Conservation (phyloP, 2,888 invertebrate genomes). For the Acheta domesticus region DNA sequence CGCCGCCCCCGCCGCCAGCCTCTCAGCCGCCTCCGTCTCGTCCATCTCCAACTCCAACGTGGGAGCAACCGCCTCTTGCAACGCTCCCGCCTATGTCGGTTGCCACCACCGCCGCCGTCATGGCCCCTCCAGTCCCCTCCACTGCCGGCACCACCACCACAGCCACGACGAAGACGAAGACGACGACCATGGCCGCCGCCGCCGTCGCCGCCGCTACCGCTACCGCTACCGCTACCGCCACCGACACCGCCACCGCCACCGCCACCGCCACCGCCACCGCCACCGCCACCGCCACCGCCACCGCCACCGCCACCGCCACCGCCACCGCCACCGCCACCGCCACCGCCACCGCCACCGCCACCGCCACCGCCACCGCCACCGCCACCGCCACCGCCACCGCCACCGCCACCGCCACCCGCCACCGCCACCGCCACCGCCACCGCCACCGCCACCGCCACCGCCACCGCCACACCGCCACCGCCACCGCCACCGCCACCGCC, state of each 20-base stretch:
- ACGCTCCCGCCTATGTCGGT: constrained; percentile 33
- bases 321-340: constrained; percentile 29
- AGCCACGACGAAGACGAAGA: constrained; percentile 43
- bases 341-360: constrained; percentile 42
- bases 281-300: constrained; percentile 39
- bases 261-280: constrained; percentile 33
- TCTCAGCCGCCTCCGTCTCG: not conserved
- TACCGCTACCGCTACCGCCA: constrained; percentile 35
- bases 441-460: constrained; percentile 28
- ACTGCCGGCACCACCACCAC: constrained; percentile 37
- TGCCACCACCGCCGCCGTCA: not conserved
- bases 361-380: not conserved
- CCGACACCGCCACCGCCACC: constrained; percentile 43
- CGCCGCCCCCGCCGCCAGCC: no score
- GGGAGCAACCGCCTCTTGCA: constrained; percentile 23
- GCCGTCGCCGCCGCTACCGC: constrained; percentile 21
- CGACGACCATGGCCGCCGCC: constrained; percentile 36
- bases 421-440: no score
- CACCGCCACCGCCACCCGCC: no score
- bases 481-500: no score
- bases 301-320: constrained; percentile 41
- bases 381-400: no score
- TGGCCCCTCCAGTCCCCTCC: constrained; percentile 36
- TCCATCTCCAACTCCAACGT: not conserved
- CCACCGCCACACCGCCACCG: not conserved